Percentiles rank a stretch among this genome's conserved stretches.
Evolutionary conservation across 2,888 invertebrate genomes (phyloP).

Genomic region (Bhutanitis thaidina): DNA sequence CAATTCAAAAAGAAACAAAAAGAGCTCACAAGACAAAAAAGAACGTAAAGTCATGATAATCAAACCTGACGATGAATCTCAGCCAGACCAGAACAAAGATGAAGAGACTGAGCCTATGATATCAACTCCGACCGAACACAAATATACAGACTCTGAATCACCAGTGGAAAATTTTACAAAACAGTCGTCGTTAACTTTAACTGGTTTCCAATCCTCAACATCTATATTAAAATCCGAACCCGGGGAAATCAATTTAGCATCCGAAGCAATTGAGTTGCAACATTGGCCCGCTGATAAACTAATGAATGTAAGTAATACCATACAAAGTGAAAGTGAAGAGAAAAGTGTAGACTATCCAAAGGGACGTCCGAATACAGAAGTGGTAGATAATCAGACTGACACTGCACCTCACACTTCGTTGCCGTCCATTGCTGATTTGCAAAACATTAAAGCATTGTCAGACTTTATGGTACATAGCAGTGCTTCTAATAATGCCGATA

Average conservation of each 20-base stretch:
- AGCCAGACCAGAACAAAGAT: not conserved
- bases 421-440: not conserved
- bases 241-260: not conserved
- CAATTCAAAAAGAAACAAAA: conserved; percentile 10
- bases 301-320: not conserved
- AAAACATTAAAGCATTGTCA: conserved; percentile 2
- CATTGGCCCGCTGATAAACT: not conserved
- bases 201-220: not conserved
- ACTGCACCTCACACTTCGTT: not conserved
- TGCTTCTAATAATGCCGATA: conserved; percentile 24
- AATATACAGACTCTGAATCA: not conserved
- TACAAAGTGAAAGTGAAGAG: not conserved
- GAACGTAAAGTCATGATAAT: conserved; percentile 21
- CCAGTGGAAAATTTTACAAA: not conserved
- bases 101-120: not conserved
- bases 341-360: not conserved
- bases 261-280: not conserved
- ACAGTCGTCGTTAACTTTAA: not conserved
- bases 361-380: not conserved
- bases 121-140: not conserved
- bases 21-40: conserved; percentile 10
- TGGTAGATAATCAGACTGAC: no score
- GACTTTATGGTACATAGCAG: conserved; percentile 1
- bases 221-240: not conserved
- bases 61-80: not conserved